These are phyloP conservation scores for Tuta absoluta DNA, from an alignment of 2,888 invertebrate species.

Conservation along the genomic window DNA sequence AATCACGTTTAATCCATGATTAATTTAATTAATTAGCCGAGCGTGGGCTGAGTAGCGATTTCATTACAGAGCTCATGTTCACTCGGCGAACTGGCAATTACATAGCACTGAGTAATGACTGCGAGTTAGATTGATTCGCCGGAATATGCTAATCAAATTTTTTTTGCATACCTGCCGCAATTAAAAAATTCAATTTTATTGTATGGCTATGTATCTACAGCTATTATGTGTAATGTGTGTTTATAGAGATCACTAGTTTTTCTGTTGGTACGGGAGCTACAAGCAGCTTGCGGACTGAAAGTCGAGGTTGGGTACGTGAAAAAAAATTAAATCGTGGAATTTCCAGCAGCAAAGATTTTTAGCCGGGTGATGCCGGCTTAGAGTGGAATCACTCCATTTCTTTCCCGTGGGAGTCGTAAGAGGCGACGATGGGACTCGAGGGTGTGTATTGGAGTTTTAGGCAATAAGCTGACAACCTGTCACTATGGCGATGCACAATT, in stretches of 20 bases:
- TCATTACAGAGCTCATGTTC: constrained; percentile 35
- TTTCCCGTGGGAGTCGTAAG: no score
- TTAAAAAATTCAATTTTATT: constrained; percentile 23
- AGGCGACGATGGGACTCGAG: no score
- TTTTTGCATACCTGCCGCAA: constrained; percentile 26
- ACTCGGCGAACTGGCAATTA: constrained; percentile 34
- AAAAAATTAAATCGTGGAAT: no score
- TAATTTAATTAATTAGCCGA: constrained; percentile 37
- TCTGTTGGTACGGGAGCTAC: no score
- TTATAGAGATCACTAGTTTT: neutral
- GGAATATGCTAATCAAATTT: constrained; percentile 30
- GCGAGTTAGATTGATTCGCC: constrained; percentile 29
- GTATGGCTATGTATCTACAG: constrained; percentile 8
- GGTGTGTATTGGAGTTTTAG: no score
- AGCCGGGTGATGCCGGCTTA: no score
- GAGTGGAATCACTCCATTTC: no score
- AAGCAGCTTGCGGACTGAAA: no score
- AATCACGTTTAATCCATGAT: constrained; percentile 40
- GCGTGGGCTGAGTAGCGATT: constrained; percentile 33
- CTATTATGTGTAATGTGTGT: neutral
- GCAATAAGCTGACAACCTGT: no score
- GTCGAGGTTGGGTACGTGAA: no score
- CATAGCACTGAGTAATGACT: constrained; percentile 27
- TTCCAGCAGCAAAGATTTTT: no score
- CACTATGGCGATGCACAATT: no score